A percentile compares a stretch with the other conserved stretches of the same genome.
Conservation (phyloP, 2,113 vertebrate genomes). For the Mustela nigripes region DNA sequence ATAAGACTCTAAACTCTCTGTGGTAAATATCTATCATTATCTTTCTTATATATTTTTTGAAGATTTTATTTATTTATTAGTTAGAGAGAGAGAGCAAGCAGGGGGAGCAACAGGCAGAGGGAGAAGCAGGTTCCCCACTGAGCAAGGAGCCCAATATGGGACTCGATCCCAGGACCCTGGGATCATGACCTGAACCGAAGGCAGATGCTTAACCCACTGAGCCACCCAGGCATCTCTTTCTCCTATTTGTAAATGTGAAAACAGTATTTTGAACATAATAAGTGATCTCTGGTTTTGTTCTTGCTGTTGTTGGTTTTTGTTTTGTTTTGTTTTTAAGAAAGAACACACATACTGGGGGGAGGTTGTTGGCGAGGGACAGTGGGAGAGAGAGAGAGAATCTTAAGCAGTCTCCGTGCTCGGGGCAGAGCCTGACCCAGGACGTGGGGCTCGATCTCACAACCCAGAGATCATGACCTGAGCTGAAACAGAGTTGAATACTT, state of each 20-base stretch:
- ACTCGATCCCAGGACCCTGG: neutral
- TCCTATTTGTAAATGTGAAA: neutral
- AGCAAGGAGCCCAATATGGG: no score
- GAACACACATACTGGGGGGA: neutral
- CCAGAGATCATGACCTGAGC: neutral
- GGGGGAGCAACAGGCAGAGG: no score
- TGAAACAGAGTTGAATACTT: neutral
- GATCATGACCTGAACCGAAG: neutral
- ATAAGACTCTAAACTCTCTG: neutral
- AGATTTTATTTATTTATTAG: neutral
- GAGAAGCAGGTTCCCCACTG: neutral
- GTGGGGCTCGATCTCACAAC: neutral
- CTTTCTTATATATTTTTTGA: neutral
- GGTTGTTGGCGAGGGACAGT: neutral
- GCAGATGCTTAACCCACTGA: neutral
- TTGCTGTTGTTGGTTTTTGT: no score
- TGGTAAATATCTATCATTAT: neutral
- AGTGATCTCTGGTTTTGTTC: neutral
- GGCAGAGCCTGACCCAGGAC: neutral
- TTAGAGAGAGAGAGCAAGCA: no score
- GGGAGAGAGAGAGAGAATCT: neutral
- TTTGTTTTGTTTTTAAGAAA: neutral
- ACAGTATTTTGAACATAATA: neutral
- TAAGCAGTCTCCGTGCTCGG: neutral
- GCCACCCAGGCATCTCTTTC: neutral